A percentile compares a stretch with the other conserved stretches of the same genome.
These are phyloP conservation scores for Eristalinus sepulchralis DNA, from an alignment of 2,888 invertebrate genomes.

Conservation along the genomic window DNA sequence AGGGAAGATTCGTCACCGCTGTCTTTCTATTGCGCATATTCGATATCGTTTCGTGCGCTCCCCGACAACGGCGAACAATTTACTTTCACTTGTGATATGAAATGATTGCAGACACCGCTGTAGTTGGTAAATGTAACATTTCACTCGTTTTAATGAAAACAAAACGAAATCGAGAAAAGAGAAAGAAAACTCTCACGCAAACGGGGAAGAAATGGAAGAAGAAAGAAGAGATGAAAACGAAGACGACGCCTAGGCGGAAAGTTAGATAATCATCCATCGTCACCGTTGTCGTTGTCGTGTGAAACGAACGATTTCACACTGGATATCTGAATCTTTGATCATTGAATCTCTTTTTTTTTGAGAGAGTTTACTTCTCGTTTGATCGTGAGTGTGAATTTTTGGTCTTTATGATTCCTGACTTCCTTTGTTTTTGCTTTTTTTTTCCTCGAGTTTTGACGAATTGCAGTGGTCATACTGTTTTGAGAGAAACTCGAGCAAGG, in stretches of 20 bases:
- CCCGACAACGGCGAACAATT: conserved; percentile 32
- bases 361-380: neutral
- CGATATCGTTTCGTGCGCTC: conserved; percentile 17
- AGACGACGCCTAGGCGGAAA: conserved; percentile 13
- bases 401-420: neutral
- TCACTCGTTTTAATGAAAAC: conserved; percentile 47
- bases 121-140: conserved; percentile 61
- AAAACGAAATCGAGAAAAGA: conserved; percentile 6
- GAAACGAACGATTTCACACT: conserved; percentile 55
- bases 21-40: neutral
- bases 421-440: too few relatives aligned
- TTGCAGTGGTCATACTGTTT: too few relatives aligned
- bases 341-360: neutral
- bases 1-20: neutral
- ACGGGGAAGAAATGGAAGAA: conserved; percentile 43
- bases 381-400: neutral
- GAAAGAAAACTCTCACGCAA: conserved; percentile 7
- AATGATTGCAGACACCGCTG: conserved; percentile 41
- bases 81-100: conserved; percentile 63
- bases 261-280: conserved; percentile 59
- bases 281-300: conserved; percentile 11
- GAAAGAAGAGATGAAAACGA: conserved; percentile 12
- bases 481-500: too few relatives aligned
- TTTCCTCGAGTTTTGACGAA: too few relatives aligned
- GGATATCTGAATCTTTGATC: conserved; percentile 1